Conservation (phyloP, 2,797 vertebrate species). For the Rhinatrema bivittatum region DNA sequence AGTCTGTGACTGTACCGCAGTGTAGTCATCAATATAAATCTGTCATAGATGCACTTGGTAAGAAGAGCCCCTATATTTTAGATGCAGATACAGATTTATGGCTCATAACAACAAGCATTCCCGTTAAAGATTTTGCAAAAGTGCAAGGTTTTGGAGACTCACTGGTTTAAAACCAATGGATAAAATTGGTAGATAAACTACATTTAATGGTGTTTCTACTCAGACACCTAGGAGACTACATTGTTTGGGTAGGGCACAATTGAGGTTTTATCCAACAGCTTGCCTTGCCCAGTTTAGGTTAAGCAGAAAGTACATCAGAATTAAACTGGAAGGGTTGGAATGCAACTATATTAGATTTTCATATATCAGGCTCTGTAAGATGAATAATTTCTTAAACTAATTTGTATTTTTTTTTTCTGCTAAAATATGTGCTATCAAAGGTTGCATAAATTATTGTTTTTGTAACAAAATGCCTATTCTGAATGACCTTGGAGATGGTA, state of each 20-base stretch:
- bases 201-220: constrained; percentile 10
- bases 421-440: too few relatives aligned
- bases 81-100: constrained; percentile 51
- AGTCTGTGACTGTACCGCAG: constrained; percentile 41
- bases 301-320: too few relatives aligned
- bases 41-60: constrained; percentile 49
- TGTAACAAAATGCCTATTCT: too few relatives aligned
- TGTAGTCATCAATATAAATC: constrained; percentile 58
- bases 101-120: constrained; percentile 21
- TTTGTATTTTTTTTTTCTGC: too few relatives aligned
- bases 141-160: constrained; percentile 2
- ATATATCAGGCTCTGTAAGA: too few relatives aligned
- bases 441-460: too few relatives aligned
- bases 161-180: too few relatives aligned
- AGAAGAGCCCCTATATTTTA: constrained; percentile 47
- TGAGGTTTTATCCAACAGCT: constrained; percentile 25
- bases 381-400: too few relatives aligned
- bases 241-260: constrained; percentile 26
- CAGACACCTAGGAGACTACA: constrained; percentile 8
- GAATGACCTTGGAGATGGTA: too few relatives aligned
- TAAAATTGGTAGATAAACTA: not conserved
- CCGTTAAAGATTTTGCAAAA: constrained; percentile 21
- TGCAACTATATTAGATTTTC: too few relatives aligned
- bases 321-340: too few relatives aligned
- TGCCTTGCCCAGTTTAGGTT: constrained; percentile 11